Evolutionary conservation across 1,140 invertebrate species (phyloP).

Genomic region (Hydropsyche tenuis): DNA sequence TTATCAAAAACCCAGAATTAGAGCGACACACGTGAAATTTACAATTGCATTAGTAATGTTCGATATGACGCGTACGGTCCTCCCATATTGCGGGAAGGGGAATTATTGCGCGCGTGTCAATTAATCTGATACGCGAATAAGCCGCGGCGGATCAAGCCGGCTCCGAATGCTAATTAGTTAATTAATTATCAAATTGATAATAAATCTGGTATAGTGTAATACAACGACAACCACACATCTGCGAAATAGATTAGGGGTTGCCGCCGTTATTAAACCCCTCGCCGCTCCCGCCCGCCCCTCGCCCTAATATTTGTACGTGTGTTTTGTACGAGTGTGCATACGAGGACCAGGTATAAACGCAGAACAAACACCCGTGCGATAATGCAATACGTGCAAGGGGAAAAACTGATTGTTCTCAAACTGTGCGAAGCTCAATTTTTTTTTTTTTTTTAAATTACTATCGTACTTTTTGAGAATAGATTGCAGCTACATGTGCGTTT

Average conservation of each 20-base stretch:
- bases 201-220: slow-evolving; percentile 43
- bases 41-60: too few relatives aligned
- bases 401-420: neutral
- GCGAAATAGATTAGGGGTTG: slow-evolving; percentile 42
- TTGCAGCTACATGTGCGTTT: too few relatives aligned
- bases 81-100: too few relatives aligned
- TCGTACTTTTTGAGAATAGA: too few relatives aligned
- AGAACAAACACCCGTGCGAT: slow-evolving; percentile 31
- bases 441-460: too few relatives aligned
- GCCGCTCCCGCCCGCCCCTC: neutral
- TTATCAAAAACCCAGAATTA: too few relatives aligned
- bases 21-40: too few relatives aligned
- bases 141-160: slow-evolving; percentile 22
- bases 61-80: too few relatives aligned
- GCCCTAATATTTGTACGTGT: neutral
- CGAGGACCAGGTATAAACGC: slow-evolving; percentile 20
- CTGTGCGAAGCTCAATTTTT: neutral
- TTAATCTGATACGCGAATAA: slow-evolving; percentile 36
- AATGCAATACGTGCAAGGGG: slow-evolving; percentile 27
- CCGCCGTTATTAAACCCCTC: slow-evolving; percentile 33
- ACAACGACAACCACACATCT: slow-evolving; percentile 44
- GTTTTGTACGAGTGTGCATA: neutral
- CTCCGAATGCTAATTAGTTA: slow-evolving; percentile 36
- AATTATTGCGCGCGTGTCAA: slow-evolving; percentile 19
- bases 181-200: slow-evolving; percentile 45